phyloP scores from a whole-genome alignment of 2,797 vertebrate species.

The Myotis myotis region DNA sequence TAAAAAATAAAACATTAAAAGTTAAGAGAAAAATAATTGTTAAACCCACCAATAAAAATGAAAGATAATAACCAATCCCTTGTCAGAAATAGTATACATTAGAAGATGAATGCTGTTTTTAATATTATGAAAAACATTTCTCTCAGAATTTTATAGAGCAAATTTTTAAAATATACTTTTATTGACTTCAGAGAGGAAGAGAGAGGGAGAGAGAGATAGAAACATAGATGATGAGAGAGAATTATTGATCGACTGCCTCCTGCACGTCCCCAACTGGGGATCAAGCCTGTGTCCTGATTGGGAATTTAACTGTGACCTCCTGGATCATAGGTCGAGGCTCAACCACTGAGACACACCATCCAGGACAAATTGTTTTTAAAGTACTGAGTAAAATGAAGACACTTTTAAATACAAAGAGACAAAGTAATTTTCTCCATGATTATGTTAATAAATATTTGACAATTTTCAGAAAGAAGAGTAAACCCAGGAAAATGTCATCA shows the following conservation, averaged over 20 bases:
- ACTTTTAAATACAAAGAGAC: background rate
- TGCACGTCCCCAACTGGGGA: too few relatives aligned
- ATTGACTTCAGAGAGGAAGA: too few relatives aligned
- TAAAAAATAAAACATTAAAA: background rate
- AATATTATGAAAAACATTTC: background rate
- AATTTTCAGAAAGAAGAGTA: background rate
- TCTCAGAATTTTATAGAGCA: background rate
- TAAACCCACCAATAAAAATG: background rate
- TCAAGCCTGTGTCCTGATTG: too few relatives aligned
- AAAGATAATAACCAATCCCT: background rate
- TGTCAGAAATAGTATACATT: background rate
- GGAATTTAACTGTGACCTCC: too few relatives aligned
- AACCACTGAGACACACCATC: too few relatives aligned
- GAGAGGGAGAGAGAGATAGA: too few relatives aligned
- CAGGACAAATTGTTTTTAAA: background rate
- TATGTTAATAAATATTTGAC: background rate
- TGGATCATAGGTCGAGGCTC: too few relatives aligned
- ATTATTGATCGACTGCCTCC: too few relatives aligned
- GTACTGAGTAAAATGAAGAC: background rate
- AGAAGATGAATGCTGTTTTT: background rate
- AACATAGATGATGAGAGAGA: too few relatives aligned
- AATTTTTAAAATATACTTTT: too few relatives aligned
- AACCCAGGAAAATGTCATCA: background rate
- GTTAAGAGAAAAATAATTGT: background rate
- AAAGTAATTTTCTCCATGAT: background rate